These are phyloP conservation scores for Drosophila willistoni DNA, from an alignment of 1,140 invertebrate species.

Conservation along the genomic window DNA sequence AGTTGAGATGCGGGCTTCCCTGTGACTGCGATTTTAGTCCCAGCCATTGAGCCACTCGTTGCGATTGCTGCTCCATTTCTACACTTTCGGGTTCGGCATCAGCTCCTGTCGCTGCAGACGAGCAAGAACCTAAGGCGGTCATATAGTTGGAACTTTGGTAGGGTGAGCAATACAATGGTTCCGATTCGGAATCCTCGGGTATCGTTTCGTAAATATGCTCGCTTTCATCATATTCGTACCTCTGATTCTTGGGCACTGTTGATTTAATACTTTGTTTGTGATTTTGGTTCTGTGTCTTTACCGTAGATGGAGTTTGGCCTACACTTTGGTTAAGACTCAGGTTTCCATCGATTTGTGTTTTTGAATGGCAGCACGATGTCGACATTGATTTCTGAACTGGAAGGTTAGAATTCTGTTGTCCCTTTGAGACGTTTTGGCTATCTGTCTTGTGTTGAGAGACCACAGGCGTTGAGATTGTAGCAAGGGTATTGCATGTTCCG, in stretches of 20 bases:
- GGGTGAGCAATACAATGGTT: conserved; percentile 87
- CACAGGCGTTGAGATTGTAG: neutral
- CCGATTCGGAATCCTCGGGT: conserved; percentile 86
- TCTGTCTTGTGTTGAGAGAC: neutral
- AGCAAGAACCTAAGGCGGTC: conserved; percentile 59
- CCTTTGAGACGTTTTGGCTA: neutral
- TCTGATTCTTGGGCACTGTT: conserved; percentile 17
- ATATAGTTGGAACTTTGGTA: conserved; percentile 84
- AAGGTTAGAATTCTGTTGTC: neutral
- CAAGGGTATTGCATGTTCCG: conserved; percentile 8
- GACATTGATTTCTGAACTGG: neutral
- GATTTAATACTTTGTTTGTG: conserved; percentile 18
- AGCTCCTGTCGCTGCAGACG: conserved; percentile 32
- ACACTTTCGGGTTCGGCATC: conserved; percentile 41
- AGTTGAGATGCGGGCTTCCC: conserved; percentile 10
- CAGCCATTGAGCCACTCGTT: conserved; percentile 71
- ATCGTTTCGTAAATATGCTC: conserved; percentile 90
- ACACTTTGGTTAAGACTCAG: neutral
- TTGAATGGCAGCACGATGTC: conserved; percentile 2
- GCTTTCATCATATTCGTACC: conserved; percentile 68
- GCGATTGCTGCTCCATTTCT: conserved; percentile 77
- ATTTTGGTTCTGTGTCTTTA: neutral
- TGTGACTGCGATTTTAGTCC: conserved; percentile 57
- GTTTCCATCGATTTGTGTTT: neutral
- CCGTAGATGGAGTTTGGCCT: neutral